Percentiles rank a stretch among this genome's conserved stretches.
Evolutionary conservation across 2,888 invertebrate genomes (phyloP).

Genomic region (Peribatodes rhomboidaria): DNA sequence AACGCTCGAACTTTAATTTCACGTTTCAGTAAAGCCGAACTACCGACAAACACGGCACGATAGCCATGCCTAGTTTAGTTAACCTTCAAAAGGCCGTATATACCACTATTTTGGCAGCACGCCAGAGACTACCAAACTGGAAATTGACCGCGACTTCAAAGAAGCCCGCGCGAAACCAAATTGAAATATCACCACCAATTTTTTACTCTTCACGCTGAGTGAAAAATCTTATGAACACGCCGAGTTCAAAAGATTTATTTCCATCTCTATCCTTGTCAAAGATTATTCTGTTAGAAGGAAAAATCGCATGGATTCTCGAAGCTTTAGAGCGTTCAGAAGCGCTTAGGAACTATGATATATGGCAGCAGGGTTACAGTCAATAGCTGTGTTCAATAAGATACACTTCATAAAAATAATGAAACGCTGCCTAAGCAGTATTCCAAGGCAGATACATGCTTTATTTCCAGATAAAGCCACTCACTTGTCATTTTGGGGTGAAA

Average conservation of each 20-base stretch:
- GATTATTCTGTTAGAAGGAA: conserved; percentile 41
- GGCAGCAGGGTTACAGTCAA: conserved; percentile 34
- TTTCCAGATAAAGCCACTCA: conserved; percentile 18
- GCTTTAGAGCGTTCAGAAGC: conserved; percentile 33
- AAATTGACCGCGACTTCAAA: conserved; percentile 50
- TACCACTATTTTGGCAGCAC: conserved; percentile 48
- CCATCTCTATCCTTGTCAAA: conserved; percentile 55
- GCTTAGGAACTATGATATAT: conserved; percentile 40
- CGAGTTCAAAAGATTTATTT: conserved; percentile 54
- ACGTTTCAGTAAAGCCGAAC: conserved; percentile 41
- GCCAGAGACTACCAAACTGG: conserved; percentile 40
- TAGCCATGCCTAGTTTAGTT: conserved; percentile 34
- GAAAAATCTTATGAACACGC: conserved; percentile 47
- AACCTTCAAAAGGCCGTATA: conserved; percentile 42
- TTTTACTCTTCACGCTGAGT: conserved; percentile 46
- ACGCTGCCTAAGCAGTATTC: conserved; percentile 22
- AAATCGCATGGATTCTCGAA: conserved; percentile 42
- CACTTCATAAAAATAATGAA: conserved; percentile 34
- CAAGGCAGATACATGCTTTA: conserved; percentile 6
- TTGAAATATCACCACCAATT: conserved; percentile 54
- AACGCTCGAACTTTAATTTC: conserved; percentile 18
- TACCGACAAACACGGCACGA: conserved; percentile 35
- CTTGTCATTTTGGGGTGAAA: conserved; percentile 25
- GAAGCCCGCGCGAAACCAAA: conserved; percentile 43
- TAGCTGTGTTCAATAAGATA: conserved; percentile 32